A percentile compares a stretch with the other conserved stretches of the same genome.
Conservation (phyloP, 1,140 invertebrate genomes). For the Phocides pigmalion region DNA sequence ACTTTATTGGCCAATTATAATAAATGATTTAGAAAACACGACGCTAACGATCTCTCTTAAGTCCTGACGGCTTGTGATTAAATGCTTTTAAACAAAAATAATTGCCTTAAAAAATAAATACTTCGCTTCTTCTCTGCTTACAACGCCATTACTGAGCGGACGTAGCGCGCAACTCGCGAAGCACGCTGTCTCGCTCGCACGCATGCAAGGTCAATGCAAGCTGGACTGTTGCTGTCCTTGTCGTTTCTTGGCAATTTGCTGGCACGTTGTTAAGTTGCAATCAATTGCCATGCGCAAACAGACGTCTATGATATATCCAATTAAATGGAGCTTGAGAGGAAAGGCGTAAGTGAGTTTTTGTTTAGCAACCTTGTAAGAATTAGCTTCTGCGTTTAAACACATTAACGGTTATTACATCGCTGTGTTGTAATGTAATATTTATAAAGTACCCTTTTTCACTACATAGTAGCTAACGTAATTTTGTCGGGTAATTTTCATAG, state of each 20-base stretch:
- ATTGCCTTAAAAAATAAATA: conserved; percentile 65
- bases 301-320: conserved; percentile 84
- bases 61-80: conserved; percentile 48
- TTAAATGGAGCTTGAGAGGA: conserved; percentile 62
- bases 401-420: no score
- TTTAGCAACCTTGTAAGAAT: not conserved
- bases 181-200: conserved; percentile 44
- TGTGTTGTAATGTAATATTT: no score
- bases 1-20: conserved; percentile 69
- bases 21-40: conserved; percentile 57
- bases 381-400: no score
- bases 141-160: conserved; percentile 52
- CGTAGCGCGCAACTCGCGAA: conserved; percentile 26
- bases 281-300: conserved; percentile 83
- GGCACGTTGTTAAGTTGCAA: conserved; percentile 80
- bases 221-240: conserved; percentile 41
- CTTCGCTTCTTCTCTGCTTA: conserved; percentile 52
- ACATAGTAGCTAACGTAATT: no score
- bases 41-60: conserved; percentile 43
- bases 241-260: conserved; percentile 72
- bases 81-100: conserved; percentile 70
- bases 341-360: conserved; percentile 49
- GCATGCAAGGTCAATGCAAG: not conserved
- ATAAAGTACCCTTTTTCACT: no score
- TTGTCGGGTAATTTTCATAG: no score